Evolutionary conservation across 2,797 vertebrate genomes (phyloP).

Genomic region (Melanotaenia parkinsoni): DNA sequence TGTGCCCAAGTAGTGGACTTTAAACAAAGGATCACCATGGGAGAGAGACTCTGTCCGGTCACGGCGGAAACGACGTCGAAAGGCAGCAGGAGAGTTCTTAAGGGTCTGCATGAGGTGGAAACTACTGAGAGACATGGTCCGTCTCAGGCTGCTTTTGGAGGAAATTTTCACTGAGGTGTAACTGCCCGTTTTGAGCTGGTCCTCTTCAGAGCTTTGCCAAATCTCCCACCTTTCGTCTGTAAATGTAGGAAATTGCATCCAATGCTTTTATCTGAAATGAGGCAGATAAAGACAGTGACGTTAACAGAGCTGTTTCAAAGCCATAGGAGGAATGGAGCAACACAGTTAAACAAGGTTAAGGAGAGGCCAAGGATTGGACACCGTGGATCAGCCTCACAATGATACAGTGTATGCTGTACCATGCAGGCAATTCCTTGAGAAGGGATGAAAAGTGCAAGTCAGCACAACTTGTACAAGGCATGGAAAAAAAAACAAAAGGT

Average conservation of each 20-base stretch:
- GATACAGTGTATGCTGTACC: neutral
- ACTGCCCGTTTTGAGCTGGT: conserved; percentile 17
- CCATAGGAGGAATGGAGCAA: neutral
- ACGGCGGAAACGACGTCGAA: conserved; percentile 82
- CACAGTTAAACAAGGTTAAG: neutral
- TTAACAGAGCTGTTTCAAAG: conserved; percentile 26
- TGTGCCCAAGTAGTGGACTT: conserved; percentile 86
- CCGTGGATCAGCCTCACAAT: neutral
- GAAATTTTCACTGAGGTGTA: neutral
- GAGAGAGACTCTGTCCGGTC: conserved; percentile 84
- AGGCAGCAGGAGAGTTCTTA: conserved; percentile 84
- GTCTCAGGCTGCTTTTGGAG: conserved; percentile 35
- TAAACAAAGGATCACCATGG: conserved; percentile 87
- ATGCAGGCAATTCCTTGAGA: neutral
- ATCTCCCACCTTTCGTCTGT: conserved; percentile 55
- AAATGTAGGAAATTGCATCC: conserved; percentile 59
- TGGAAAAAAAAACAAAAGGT: conserved; percentile 34
- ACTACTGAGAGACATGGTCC: conserved; percentile 77
- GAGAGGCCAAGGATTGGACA: neutral
- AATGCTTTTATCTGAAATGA: conserved; percentile 68
- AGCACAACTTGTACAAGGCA: conserved; percentile 28
- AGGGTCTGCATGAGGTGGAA: conserved; percentile 87
- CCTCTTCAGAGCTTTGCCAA: conserved; percentile 45
- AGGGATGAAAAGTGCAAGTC: conserved; percentile 8
- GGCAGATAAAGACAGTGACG: conserved; percentile 7